Conservation (phyloP, 1,140 invertebrate genomes). For the Scaptomyza hsui region DNA sequence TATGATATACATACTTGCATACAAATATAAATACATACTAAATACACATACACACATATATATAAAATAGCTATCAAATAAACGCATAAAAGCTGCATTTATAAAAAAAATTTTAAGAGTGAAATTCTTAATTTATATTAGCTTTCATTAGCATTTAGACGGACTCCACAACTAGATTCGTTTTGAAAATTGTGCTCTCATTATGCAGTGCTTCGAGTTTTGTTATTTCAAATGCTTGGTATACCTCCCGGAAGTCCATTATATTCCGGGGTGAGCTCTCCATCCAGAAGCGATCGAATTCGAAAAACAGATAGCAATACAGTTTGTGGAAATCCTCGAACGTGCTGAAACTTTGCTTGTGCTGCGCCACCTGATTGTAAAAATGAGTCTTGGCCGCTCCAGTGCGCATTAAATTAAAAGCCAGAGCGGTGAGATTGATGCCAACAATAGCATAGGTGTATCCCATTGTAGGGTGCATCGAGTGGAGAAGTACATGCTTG, state of each 20-base stretch:
- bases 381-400: constrained; percentile 95
- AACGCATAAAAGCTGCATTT: constrained; percentile 76
- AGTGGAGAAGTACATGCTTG: constrained; percentile 93
- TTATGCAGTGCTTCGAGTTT: constrained; percentile 74
- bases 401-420: constrained; percentile 91
- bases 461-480: constrained; percentile 94
- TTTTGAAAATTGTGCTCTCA: constrained; percentile 74
- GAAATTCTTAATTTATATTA: background rate
- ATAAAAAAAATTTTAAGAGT: constrained; percentile 31
- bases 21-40: constrained; percentile 45
- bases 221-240: constrained; percentile 90
- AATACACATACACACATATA: constrained; percentile 54
- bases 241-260: constrained; percentile 96
- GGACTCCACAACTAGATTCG: constrained; percentile 76
- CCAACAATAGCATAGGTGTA: constrained; percentile 95
- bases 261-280: constrained; percentile 95
- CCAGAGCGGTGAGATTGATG: constrained; percentile 97
- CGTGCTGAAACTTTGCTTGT: constrained; percentile 86
- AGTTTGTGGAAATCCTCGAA: constrained; percentile 95
- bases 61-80: constrained; percentile 70
- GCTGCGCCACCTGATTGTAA: constrained; percentile 89
- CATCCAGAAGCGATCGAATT: constrained; percentile 97
- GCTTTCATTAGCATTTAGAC: constrained; percentile 45
- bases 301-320: constrained; percentile 96
- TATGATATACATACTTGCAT: constrained; percentile 62